Conservation (phyloP, 1,140 invertebrate species). For the Drosophila sturtevanti region DNA sequence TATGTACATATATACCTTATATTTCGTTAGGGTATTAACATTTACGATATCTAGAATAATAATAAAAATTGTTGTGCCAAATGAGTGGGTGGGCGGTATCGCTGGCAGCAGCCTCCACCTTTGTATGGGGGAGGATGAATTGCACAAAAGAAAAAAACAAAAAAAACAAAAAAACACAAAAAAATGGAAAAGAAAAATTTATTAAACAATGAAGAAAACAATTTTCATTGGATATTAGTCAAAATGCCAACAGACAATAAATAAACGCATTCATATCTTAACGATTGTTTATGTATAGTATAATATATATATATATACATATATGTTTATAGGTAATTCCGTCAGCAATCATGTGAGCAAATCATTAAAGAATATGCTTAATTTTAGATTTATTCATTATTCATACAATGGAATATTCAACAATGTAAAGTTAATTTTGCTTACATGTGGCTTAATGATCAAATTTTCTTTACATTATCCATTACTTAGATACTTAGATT, state of each 20-base stretch:
- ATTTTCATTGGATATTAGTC: slow-evolving; percentile 10
- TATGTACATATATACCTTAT: not conserved
- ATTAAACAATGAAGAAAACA: slow-evolving; percentile 3
- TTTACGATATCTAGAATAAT: not conserved
- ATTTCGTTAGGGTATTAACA: not conserved
- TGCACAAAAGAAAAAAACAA: too few species aligned
- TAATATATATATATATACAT: not conserved
- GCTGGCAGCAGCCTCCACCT: not conserved
- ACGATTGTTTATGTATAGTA: not conserved
- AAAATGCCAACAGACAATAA: slow-evolving; percentile 31
- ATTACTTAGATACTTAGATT: too few species aligned
- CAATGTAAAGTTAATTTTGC: too few species aligned
- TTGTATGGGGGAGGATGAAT: not conserved
- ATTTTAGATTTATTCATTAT: too few species aligned
- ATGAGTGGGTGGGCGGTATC: not conserved
- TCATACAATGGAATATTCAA: too few species aligned
- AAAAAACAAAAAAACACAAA: too few species aligned
- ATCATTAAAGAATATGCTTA: not conserved
- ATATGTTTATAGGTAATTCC: slow-evolving; percentile 1
- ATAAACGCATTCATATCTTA: slow-evolving; percentile 5
- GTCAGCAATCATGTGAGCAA: too few species aligned
- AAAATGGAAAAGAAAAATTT: not conserved
- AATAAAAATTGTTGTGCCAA: slow-evolving; percentile 3
- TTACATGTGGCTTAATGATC: too few species aligned
- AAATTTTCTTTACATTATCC: too few species aligned